Conservation (phyloP, 1,140 invertebrate genomes). For the Sinonovacula constricta region DNA sequence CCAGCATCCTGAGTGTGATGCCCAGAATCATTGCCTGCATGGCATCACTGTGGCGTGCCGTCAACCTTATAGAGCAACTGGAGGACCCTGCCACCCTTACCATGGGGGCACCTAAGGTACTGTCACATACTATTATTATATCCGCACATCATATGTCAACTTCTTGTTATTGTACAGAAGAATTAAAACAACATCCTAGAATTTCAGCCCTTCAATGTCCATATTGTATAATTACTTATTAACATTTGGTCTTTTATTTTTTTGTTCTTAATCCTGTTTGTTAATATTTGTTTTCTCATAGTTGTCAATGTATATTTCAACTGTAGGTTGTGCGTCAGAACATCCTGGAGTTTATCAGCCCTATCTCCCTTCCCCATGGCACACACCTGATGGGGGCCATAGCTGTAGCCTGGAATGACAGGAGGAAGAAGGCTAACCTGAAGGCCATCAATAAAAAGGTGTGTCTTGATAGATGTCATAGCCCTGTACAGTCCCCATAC, state of each 20-base stretch:
- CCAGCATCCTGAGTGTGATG: constrained; percentile 87
- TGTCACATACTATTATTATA: neutral
- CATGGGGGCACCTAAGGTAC: constrained; percentile 77
- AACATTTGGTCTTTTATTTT: no score
- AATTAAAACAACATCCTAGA: no score
- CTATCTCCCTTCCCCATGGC: constrained; percentile 91
- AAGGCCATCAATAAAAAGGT: constrained; percentile 62
- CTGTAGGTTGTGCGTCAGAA: constrained; percentile 85
- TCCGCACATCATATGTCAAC: no score
- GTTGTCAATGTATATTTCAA: no score
- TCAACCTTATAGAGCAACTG: constrained; percentile 75
- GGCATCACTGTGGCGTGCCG: constrained; percentile 89
- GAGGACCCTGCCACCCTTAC: constrained; percentile 78
- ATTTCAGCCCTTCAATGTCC: no score
- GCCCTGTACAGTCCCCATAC: no score
- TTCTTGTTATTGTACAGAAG: no score
- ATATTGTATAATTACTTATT: no score
- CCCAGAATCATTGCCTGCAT: constrained; percentile 90
- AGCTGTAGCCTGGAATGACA: constrained; percentile 93
- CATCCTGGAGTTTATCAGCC: constrained; percentile 91
- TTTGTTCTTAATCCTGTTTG: no score
- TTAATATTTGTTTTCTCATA: no score
- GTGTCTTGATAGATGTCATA: no score
- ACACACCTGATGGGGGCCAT: constrained; percentile 90
- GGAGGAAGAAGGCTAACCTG: constrained; percentile 78